Percentiles rank a stretch among this genome's conserved stretches.
Evolutionary conservation across 2,888 invertebrate species (phyloP).

Genomic region (Hoplodrina blanda): DNA sequence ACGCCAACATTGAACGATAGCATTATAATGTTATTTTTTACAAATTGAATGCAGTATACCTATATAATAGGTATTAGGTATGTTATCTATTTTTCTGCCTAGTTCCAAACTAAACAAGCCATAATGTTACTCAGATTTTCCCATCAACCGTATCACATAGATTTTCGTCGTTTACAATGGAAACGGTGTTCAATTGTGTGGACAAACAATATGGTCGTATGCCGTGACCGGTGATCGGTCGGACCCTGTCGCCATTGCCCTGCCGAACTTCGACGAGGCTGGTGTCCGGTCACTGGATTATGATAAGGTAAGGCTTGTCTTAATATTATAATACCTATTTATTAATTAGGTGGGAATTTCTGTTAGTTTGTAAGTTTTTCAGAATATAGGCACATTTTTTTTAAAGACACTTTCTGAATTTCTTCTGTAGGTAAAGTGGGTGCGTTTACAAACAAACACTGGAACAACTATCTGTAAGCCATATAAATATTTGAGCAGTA

Average conservation of each 20-base stretch:
- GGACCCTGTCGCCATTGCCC: constrained; percentile 66
- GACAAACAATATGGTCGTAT: constrained; percentile 72
- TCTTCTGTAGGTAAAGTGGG: too few relatives aligned
- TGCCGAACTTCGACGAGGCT: constrained; percentile 62
- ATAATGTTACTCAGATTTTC: constrained; percentile 26
- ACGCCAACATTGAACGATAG: too few relatives aligned
- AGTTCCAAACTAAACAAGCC: background rate
- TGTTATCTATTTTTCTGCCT: background rate
- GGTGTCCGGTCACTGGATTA: constrained; percentile 60
- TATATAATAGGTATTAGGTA: too few relatives aligned
- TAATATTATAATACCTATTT: background rate
- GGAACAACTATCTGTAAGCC: too few relatives aligned
- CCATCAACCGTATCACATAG: constrained; percentile 40
- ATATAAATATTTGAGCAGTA: too few relatives aligned
- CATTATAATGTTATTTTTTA: too few relatives aligned
- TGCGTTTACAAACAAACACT: too few relatives aligned
- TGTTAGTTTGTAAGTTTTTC: background rate
- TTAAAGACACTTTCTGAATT: too few relatives aligned
- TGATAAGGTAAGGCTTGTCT: constrained; percentile 65
- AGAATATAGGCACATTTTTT: too few relatives aligned
- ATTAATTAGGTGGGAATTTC: background rate
- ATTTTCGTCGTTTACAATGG: constrained; percentile 67
- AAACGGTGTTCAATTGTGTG: constrained; percentile 69
- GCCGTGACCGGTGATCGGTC: constrained; percentile 74
- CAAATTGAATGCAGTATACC: too few relatives aligned